phyloP scores from a whole-genome alignment of 2,888 invertebrate genomes.

The Malacosoma neustria region DNA sequence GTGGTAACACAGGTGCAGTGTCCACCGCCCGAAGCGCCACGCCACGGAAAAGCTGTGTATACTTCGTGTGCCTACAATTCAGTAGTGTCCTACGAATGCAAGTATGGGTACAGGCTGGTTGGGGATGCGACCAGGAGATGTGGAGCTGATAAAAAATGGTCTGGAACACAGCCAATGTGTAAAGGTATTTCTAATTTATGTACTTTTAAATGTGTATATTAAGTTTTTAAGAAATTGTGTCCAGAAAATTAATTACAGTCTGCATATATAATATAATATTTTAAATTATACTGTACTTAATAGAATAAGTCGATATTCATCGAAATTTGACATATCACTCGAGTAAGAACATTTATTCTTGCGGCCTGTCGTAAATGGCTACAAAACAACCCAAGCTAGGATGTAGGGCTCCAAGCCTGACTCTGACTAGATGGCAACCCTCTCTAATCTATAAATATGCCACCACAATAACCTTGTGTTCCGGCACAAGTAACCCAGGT shows the following conservation, averaged over 20 bases:
- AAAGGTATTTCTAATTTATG: constrained; percentile 80
- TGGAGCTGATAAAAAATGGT: constrained; percentile 96
- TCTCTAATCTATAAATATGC: too few relatives aligned
- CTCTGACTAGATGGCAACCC: too few relatives aligned
- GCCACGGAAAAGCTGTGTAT: constrained; percentile 94
- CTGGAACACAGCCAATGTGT: constrained; percentile 91
- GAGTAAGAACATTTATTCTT: too few relatives aligned
- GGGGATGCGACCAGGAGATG: constrained; percentile 94
- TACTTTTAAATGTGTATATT: not conserved
- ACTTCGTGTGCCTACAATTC: constrained; percentile 96
- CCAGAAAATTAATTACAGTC: not conserved
- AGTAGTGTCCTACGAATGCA: constrained; percentile 96
- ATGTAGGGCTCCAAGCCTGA: too few relatives aligned
- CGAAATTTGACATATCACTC: too few relatives aligned
- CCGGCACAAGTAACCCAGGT: too few relatives aligned
- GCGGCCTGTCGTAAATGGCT: too few relatives aligned
- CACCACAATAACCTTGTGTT: too few relatives aligned
- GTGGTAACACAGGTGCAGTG: constrained; percentile 96
- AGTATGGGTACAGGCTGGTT: constrained; percentile 92
- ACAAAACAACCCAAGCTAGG: too few relatives aligned
- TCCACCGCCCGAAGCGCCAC: constrained; percentile 91
- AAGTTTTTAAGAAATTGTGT: not conserved
- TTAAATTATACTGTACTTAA: too few relatives aligned
- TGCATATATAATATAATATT: too few relatives aligned
- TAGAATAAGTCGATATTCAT: too few relatives aligned